Percentiles rank a stretch among this genome's conserved stretches.
Evolutionary conservation across 1,140 invertebrate genomes (phyloP).

Genomic region (Pygmarrhopalites habei): DNA sequence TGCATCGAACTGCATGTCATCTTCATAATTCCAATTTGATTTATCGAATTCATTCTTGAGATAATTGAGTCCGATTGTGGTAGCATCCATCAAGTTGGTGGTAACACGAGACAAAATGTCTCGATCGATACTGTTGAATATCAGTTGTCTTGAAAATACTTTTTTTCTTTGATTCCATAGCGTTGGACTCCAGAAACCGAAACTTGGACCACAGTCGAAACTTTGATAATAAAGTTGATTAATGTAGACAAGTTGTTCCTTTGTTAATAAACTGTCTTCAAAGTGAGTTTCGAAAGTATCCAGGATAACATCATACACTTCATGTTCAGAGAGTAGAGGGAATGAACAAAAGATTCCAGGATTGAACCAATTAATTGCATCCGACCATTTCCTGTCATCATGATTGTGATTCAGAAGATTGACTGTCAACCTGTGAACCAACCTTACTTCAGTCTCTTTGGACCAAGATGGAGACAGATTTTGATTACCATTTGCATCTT

Average conservation of each 20-base stretch:
- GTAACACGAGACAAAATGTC: neutral
- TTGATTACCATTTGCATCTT: too few relatives aligned
- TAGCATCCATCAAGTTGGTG: neutral
- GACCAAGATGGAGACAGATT: neutral
- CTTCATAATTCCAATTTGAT: neutral
- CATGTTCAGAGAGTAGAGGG: neutral
- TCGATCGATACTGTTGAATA: neutral
- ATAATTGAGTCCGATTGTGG: neutral
- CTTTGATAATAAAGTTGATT: neutral
- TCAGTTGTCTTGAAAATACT: neutral
- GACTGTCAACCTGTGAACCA: neutral
- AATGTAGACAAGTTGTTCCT: neutral
- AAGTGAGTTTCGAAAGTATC: neutral
- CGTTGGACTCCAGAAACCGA: neutral
- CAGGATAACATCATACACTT: neutral
- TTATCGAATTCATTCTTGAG: neutral
- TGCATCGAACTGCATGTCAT: neutral
- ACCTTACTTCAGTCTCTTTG: neutral
- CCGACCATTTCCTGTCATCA: neutral
- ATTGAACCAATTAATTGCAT: neutral
- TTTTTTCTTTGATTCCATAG: too few relatives aligned
- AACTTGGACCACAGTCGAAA: neutral
- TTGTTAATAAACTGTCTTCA: neutral
- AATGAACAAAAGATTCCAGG: neutral
- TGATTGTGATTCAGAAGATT: neutral